Evolutionary conservation across 2,113 vertebrate species (phyloP), one percentile per base, ranked within the genome.

Genomic region (Struthio camelus): DNA sequence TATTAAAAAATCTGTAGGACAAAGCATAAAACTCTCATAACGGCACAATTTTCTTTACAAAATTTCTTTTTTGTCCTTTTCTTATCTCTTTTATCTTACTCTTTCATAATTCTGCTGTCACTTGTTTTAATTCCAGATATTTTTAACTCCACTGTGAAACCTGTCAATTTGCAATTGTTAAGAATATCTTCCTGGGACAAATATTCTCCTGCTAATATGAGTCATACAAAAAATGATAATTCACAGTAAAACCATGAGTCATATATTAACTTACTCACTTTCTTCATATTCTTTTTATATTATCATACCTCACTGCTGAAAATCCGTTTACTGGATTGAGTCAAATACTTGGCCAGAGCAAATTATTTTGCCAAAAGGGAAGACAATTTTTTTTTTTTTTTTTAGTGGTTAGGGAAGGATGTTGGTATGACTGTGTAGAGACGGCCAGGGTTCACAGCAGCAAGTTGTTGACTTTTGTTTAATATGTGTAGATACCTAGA

Each of bases 191-290:
- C 94, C 77, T 96, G 96, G 83, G 93, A 84, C 83, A 64, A 92
- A 95, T 96, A 94, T 42, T 95, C 85, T 93, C 40, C 76, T 94
- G 77, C 62, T 97, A 71, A 59, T 70, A 51, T 93, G 93, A 96
- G 50, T 97, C 95, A 94, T 46, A 32, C n/a, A 10, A 59, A 59
- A 58, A 59, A 59, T 59, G 18, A 59, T 59, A 59, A 59, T 34
- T 32, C 56, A 32, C 56, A 34, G 17, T 34, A 19, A 59, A 59
- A 44, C 27, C 73, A 54, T 95, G 90, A 97, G 32, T 94, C 72
- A 92, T 89, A 42, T 34, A 5, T 77, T 92, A 85, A 93, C 80
- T 96, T 96, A 51, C 90, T 69, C 65, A 65, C 56, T 61, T 84
- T 78, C 53, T 30, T 59, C 46, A 25, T 61, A 38, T 18, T 54